Evolutionary conservation across 2,113 vertebrate genomes (phyloP).

Genomic region (Cottus gobio): DNA sequence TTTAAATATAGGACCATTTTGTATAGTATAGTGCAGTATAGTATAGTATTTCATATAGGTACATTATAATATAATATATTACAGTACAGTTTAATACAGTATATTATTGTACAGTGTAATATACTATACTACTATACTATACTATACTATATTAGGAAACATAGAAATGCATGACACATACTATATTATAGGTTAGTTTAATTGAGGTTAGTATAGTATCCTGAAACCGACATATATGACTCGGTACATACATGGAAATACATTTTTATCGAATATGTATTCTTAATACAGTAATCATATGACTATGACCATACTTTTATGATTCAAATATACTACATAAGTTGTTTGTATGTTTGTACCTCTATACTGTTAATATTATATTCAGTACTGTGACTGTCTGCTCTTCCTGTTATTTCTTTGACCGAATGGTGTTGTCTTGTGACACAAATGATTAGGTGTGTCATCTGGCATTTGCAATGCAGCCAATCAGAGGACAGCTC

Average conservation of each 20-base stretch:
- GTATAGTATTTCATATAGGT: too few relatives aligned
- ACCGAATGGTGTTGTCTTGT: background rate
- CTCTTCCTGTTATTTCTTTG: background rate
- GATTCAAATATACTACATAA: background rate
- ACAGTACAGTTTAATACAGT: too few relatives aligned
- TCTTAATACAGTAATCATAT: background rate
- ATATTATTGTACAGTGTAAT: too few relatives aligned
- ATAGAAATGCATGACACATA: background rate
- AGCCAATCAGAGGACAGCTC: conserved; percentile 18
- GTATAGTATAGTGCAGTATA: too few relatives aligned
- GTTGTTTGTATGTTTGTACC: background rate
- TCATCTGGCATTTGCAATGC: background rate
- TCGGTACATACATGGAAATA: background rate
- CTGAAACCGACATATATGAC: background rate
- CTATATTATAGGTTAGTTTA: background rate
- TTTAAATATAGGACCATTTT: too few relatives aligned
- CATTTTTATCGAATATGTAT: background rate
- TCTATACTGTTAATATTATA: background rate
- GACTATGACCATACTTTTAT: background rate
- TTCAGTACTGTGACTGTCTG: background rate
- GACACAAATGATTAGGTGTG: background rate
- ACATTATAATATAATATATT: too few relatives aligned
- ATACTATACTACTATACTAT: background rate
- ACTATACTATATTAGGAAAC: background rate
- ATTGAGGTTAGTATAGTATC: background rate